These are phyloP conservation scores for Lasioglossum zephyrum DNA, from an alignment of 2,888 invertebrate species.

Conservation along the genomic window DNA sequence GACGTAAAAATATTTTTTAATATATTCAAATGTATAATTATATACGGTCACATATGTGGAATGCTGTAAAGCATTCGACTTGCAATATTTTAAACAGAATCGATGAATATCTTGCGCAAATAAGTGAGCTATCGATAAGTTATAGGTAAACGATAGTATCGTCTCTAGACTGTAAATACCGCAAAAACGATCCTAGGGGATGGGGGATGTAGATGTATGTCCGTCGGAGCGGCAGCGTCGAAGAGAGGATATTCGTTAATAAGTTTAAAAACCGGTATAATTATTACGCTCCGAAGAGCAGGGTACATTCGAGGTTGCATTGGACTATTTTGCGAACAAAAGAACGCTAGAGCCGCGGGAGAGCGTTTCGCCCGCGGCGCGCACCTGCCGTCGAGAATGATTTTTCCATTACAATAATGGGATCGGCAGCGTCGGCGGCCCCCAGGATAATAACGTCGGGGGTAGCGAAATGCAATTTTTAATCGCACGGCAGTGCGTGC, in stretches of 20 bases:
- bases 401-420: slow-evolving; percentile 72
- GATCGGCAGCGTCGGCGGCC: slow-evolving; percentile 28
- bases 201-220: background rate
- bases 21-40: no score
- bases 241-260: background rate
- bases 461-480: slow-evolving; percentile 65
- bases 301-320: slow-evolving; percentile 6
- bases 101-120: background rate
- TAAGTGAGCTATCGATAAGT: background rate
- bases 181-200: background rate
- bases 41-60: no score
- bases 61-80: background rate
- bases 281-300: slow-evolving; percentile 28
- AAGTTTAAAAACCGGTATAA: slow-evolving; percentile 37
- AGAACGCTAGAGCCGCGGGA: slow-evolving; percentile 16
- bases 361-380: slow-evolving; percentile 46
- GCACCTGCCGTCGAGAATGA: slow-evolving; percentile 49
- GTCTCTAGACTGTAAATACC: background rate
- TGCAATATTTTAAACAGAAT: background rate
- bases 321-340: slow-evolving; percentile 51
- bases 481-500: slow-evolving; percentile 59
- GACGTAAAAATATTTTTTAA: no score
- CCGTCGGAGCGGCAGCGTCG: background rate
- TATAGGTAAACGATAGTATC: background rate
- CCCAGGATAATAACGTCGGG: slow-evolving; percentile 48